Conservation (phyloP, 2,888 invertebrate genomes). For the Thymelicus lineola region DNA sequence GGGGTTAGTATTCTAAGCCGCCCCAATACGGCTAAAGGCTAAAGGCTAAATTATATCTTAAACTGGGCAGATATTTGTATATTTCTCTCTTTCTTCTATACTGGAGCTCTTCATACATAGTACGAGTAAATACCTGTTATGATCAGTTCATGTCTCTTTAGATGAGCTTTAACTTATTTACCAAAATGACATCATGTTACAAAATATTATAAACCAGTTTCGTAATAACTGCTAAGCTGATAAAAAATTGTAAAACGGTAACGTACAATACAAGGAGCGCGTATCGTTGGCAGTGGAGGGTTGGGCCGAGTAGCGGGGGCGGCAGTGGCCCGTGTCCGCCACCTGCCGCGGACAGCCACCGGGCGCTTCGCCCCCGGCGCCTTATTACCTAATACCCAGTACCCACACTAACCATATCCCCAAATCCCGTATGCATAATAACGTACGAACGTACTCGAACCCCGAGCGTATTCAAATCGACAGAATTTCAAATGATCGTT, state of each 20-base stretch:
- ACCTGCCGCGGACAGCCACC: constrained; percentile 64
- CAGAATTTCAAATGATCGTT: constrained; percentile 29
- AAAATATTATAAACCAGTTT: neutral
- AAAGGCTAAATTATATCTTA: too few species aligned
- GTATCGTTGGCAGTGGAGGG: neutral
- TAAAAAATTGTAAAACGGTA: constrained; percentile 8
- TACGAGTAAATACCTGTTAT: too few species aligned
- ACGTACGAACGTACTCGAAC: neutral
- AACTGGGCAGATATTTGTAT: too few species aligned
- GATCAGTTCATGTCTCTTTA: too few species aligned
- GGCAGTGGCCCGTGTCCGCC: constrained; percentile 74
- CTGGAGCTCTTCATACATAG: too few species aligned
- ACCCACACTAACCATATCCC: constrained; percentile 26
- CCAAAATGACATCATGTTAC: neutral
- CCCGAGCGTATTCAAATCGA: constrained; percentile 27
- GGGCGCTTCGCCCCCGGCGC: constrained; percentile 39
- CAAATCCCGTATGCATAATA: constrained; percentile 32
- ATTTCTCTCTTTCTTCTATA: too few species aligned
- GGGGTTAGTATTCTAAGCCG: too few species aligned
- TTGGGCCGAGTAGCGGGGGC: constrained; percentile 44
- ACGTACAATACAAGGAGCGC: constrained; percentile 28
- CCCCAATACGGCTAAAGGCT: too few species aligned
- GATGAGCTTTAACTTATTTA: too few species aligned
- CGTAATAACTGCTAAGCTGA: neutral
- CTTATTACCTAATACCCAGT: constrained; percentile 10